Conservation (phyloP, 2,797 vertebrate species). For the Anniella stebbinsi region DNA sequence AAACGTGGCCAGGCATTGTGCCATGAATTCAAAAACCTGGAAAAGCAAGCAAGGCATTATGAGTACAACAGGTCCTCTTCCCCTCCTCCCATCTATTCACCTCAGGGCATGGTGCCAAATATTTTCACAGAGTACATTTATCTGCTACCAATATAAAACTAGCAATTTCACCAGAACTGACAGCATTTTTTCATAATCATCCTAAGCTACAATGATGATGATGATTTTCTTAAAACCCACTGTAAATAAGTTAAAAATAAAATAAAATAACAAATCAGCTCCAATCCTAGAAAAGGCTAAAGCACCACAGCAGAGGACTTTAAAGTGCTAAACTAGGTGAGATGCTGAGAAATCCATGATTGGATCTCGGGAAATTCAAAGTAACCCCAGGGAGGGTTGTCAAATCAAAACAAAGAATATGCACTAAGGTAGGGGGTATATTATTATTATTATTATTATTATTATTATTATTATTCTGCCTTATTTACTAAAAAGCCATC, state of each 20-base stretch:
- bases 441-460: no score
- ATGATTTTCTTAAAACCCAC: background rate
- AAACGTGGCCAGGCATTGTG: slow-evolving; percentile 80
- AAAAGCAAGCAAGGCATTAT: background rate
- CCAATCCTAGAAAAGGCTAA: background rate
- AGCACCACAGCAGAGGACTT: background rate
- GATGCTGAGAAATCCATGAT: background rate
- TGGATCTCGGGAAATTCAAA: background rate
- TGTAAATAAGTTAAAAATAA: background rate
- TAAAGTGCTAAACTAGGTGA: background rate
- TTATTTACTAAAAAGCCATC: no score
- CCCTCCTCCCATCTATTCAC: background rate
- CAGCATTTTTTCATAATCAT: no score
- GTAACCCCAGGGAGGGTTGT: no score
- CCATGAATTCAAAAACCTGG: slow-evolving; percentile 88
- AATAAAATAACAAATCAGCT: background rate
- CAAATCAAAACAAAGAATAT: background rate
- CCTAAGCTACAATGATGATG: background rate
- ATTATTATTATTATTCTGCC: no score
- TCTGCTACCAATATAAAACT: background rate
- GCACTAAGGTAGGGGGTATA: background rate
- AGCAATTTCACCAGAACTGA: background rate
- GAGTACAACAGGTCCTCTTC: background rate
- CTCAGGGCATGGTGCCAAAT: background rate
- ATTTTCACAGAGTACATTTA: background rate